Percentiles rank a stretch among this genome's conserved stretches.
These are phyloP conservation scores for Drosophila varians DNA, from an alignment of 1,140 invertebrate genomes.

Conservation along the genomic window DNA sequence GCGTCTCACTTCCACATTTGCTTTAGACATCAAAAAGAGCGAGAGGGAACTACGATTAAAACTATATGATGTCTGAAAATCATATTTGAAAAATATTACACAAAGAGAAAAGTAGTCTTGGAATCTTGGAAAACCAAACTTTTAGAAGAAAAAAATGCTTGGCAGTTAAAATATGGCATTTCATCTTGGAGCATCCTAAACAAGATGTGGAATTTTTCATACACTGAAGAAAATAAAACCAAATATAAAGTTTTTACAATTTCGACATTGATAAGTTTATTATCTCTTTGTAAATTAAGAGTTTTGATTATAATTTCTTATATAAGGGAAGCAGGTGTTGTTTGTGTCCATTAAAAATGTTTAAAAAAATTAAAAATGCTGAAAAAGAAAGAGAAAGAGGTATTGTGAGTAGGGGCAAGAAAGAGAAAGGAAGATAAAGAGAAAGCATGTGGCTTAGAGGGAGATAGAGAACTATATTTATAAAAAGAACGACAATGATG, in stretches of 20 bases:
- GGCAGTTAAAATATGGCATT: no score
- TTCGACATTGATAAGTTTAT: neutral
- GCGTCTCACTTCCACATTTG: conserved; percentile 5
- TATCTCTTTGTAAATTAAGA: neutral
- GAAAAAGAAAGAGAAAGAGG: neutral
- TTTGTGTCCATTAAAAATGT: neutral
- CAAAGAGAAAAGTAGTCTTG: no score
- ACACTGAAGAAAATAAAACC: neutral
- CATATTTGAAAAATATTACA: no score
- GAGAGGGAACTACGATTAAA: neutral
- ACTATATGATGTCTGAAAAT: neutral
- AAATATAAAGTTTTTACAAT: neutral
- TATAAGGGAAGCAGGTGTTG: no score
- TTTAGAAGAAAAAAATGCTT: no score
- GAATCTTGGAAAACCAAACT: no score
- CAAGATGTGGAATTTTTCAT: neutral
- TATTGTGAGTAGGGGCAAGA: neutral
- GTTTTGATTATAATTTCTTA: neutral
- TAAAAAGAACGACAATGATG: no score
- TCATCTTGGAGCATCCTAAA: no score
- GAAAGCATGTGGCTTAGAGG: neutral
- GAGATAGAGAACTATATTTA: neutral
- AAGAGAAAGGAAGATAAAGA: neutral
- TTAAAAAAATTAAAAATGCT: neutral
- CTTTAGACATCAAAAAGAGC: conserved; percentile 4